Percentiles rank a stretch among this genome's conserved stretches.
These are phyloP conservation scores for Sialia sialis DNA, from an alignment of 2,113 vertebrate genomes.

Conservation along the genomic window DNA sequence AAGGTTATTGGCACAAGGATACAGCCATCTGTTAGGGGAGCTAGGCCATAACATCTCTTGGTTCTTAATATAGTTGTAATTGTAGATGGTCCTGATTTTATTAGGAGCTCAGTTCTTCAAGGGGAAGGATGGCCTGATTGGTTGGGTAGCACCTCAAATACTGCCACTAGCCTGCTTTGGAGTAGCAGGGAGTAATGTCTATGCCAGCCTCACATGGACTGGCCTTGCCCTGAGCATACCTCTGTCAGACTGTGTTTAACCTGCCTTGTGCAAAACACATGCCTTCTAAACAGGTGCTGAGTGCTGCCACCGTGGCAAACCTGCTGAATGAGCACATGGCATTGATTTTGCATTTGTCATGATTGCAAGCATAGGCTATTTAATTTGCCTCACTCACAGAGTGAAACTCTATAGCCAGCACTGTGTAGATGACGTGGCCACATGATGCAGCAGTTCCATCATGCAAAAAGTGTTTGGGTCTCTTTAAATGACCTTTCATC, in stretches of 20 bases:
- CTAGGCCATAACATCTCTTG: not conserved
- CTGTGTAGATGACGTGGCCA: not conserved
- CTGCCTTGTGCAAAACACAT: not conserved
- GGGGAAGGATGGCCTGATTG: not conserved
- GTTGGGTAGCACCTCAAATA: not conserved
- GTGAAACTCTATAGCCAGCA: not conserved
- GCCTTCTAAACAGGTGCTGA: not conserved
- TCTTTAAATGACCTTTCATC: not conserved
- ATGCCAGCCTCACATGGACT: rapidly evolving
- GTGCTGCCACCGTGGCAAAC: not conserved
- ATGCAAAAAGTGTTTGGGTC: not conserved
- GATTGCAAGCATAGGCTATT: not conserved
- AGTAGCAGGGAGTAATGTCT: not conserved
- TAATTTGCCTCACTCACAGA: not conserved
- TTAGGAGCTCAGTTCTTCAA: not conserved
- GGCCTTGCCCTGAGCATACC: not conserved
- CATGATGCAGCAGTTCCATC: not conserved
- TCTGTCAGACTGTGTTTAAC: not conserved
- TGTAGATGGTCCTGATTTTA: not conserved
- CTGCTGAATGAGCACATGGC: not conserved
- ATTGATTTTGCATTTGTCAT: not conserved
- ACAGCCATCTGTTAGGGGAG: not conserved
- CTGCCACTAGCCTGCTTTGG: not conserved
- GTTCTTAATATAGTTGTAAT: slow-evolving; percentile 15
- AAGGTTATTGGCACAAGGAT: not conserved